Percentiles rank a stretch among this genome's conserved stretches.
These are phyloP conservation scores for Ianthella basta DNA, from an alignment of 37 sponge, comb jelly and placozoan genomes.

Conservation along the genomic window DNA sequence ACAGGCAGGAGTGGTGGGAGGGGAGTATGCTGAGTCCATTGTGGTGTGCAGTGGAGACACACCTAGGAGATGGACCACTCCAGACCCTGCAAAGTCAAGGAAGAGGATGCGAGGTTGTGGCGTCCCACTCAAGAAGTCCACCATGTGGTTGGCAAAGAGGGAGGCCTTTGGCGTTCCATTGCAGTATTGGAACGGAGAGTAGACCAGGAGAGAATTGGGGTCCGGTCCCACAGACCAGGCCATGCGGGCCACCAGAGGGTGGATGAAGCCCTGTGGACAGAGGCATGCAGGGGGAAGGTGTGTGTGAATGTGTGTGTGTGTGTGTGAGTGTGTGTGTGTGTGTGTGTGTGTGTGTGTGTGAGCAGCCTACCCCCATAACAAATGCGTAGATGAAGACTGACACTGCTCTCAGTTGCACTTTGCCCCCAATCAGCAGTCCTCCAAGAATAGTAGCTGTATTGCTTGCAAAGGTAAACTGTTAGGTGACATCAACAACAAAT, in stretches of 20 bases:
- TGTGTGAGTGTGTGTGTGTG: too few relatives aligned
- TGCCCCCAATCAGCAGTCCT: slow-evolving; percentile 73
- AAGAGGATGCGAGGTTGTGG: neutral
- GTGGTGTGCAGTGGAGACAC: neutral
- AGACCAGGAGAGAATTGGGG: neutral
- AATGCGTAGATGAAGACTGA: slow-evolving; percentile 75
- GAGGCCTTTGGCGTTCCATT: slow-evolving; percentile 63
- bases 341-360: too few relatives aligned
- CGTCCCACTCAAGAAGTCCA: neutral
- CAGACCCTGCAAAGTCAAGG: slow-evolving; percentile 90
- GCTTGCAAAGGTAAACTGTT: slow-evolving; percentile 86
- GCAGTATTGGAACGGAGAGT: slow-evolving; percentile 72
- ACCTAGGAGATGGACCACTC: slow-evolving; percentile 83
- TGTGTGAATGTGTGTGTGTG: too few relatives aligned
- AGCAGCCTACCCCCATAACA: slow-evolving; percentile 64
- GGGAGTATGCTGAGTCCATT: too few relatives aligned
- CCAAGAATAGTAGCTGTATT: slow-evolving; percentile 90
- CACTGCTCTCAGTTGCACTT: slow-evolving; percentile 62
- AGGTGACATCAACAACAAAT: slow-evolving; percentile 65
- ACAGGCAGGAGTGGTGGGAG: too few relatives aligned
- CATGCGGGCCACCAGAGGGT: slow-evolving; percentile 71
- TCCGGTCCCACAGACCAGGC: slow-evolving; percentile 56
- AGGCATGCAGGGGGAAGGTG: too few relatives aligned
- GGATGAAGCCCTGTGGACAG: slow-evolving; percentile 63
- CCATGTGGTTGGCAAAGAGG: neutral